Evolutionary conservation across 1,140 invertebrate genomes (phyloP).

Genomic region (Brevipalpus yothersi): DNA sequence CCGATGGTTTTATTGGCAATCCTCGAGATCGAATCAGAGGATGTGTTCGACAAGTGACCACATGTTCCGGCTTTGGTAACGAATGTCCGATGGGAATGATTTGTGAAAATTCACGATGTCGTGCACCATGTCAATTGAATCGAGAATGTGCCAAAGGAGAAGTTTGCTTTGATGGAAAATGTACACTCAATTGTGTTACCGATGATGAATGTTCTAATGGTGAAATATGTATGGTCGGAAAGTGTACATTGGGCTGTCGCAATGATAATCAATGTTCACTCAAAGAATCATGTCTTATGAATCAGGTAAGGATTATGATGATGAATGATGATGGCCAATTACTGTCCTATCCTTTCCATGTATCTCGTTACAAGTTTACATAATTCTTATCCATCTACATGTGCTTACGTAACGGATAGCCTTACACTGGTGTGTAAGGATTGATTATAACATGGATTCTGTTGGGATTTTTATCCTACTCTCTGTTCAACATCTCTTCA

Average conservation of each 20-base stretch:
- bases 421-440: too few relatives aligned
- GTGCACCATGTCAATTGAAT: slow-evolving; percentile 18
- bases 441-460: slow-evolving; percentile 40
- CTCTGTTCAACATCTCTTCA: slow-evolving; percentile 52
- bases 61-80: too few relatives aligned
- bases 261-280: neutral
- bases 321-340: too few relatives aligned
- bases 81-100: too few relatives aligned
- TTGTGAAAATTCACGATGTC: slow-evolving; percentile 32
- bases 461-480: slow-evolving; percentile 49
- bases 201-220: slow-evolving; percentile 24
- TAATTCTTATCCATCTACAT: too few relatives aligned
- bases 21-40: slow-evolving; percentile 13
- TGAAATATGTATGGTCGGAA: slow-evolving; percentile 29
- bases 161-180: slow-evolving; percentile 13
- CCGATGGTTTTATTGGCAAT: slow-evolving; percentile 17
- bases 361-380: too few relatives aligned
- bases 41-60: slow-evolving; percentile 6
- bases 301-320: too few relatives aligned
- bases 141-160: slow-evolving; percentile 15
- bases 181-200: slow-evolving; percentile 6
- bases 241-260: neutral
- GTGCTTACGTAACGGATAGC: too few relatives aligned
- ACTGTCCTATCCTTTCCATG: too few relatives aligned
- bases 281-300: too few relatives aligned